phyloP scores from a whole-genome alignment of 2,888 invertebrate species.

The Caenorhabditis sp. region DNA sequence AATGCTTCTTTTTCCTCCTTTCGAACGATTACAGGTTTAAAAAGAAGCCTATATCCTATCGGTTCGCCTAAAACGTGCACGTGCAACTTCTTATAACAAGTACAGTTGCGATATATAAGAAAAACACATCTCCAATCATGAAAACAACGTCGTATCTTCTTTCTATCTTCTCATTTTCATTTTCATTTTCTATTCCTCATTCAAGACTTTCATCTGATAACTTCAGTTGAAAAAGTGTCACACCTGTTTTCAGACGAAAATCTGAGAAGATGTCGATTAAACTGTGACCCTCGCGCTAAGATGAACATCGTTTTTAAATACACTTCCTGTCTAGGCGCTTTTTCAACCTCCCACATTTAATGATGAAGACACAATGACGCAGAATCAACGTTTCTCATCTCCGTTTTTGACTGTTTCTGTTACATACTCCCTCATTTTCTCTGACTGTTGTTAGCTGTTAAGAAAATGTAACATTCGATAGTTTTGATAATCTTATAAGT shows the following conservation, averaged over 20 bases:
- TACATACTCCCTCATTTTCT: conserved; percentile 27
- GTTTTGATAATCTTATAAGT: conserved; percentile 21
- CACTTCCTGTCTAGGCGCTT: background rate
- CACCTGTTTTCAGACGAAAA: background rate
- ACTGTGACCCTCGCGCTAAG: conserved; percentile 22
- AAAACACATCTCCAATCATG: conserved; percentile 9
- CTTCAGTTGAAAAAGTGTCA: conserved; percentile 12
- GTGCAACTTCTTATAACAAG: background rate
- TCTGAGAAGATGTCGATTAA: conserved; percentile 17
- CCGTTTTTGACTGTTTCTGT: conserved; percentile 9
- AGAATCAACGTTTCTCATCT: conserved; percentile 39
- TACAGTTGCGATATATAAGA: background rate
- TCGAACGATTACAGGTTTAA: background rate
- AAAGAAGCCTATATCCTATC: conserved; percentile 12
- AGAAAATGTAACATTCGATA: background rate
- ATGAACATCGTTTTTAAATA: conserved; percentile 24
- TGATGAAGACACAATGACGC: conserved; percentile 19
- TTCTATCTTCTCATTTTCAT: background rate
- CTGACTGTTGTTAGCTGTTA: conserved; percentile 14
- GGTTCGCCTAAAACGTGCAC: background rate
- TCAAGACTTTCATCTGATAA: conserved; percentile 25
- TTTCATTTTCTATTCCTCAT: conserved; percentile 6
- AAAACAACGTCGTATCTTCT: background rate
- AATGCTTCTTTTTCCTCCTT: no score
- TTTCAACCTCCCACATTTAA: conserved; percentile 31